These are phyloP conservation scores for Fulica atra DNA, from an alignment of 2,113 vertebrate species.

Conservation along the genomic window DNA sequence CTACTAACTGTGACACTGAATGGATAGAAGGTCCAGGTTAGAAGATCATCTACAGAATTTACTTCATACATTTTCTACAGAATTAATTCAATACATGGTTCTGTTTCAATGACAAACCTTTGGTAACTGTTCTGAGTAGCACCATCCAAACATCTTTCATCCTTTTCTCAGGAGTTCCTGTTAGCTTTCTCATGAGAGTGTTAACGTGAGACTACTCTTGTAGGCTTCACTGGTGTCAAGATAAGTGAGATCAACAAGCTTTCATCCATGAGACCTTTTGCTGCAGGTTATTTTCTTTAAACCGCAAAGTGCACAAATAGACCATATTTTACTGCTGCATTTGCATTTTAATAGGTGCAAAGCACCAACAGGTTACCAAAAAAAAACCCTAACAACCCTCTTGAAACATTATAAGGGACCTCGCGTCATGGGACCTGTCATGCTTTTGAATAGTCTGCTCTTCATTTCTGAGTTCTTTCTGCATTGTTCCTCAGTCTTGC, in stretches of 20 bases:
- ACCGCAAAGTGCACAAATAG: background rate
- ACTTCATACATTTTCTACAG: background rate
- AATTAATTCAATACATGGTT: background rate
- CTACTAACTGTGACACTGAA: background rate
- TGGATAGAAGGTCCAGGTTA: background rate
- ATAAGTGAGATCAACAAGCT: background rate
- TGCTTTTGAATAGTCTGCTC: background rate
- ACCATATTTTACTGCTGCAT: background rate
- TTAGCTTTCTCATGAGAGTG: background rate
- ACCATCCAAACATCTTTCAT: background rate
- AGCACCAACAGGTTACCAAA: background rate
- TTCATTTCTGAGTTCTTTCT: background rate
- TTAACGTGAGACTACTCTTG: background rate
- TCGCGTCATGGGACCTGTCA: background rate
- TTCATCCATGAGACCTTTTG: background rate
- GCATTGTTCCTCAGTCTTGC: background rate
- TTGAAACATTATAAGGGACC: background rate
- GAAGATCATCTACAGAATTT: background rate
- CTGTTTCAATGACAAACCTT: background rate
- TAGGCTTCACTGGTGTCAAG: background rate
- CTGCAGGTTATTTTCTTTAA: background rate
- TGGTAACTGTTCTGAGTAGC: background rate
- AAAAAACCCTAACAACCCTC: background rate
- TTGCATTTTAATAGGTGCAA: background rate
- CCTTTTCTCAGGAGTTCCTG: background rate